These are phyloP conservation scores for Peromyscus californicus DNA, from an alignment of 2,113 vertebrate genomes.

Conservation along the genomic window DNA sequence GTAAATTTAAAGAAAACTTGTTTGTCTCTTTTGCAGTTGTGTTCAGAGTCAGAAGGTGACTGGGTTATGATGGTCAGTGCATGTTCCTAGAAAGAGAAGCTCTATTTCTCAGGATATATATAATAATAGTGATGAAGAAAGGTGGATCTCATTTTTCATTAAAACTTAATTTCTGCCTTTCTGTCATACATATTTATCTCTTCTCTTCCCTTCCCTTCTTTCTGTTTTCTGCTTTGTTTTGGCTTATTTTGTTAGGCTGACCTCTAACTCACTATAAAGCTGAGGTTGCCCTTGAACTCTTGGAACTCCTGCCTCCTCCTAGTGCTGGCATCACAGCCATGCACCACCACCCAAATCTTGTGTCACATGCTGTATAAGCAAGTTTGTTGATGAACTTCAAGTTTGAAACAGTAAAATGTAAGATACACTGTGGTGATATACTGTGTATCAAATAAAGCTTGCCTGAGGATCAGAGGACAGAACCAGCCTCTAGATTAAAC, in stretches of 20 bases:
- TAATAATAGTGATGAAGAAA: not conserved
- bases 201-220: not conserved
- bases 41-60: not conserved
- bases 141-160: not conserved
- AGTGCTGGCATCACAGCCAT: not conserved
- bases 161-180: not conserved
- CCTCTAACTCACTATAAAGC: not conserved
- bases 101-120: not conserved
- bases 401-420: not conserved
- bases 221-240: not conserved
- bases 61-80: not conserved
- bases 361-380: not conserved
- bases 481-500: too few relatives aligned
- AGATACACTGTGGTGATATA: too few relatives aligned
- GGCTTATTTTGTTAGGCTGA: not conserved
- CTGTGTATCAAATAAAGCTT: too few relatives aligned
- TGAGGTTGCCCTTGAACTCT: not conserved
- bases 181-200: not conserved
- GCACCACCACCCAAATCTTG: too few relatives aligned
- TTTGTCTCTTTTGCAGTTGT: not conserved
- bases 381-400: not conserved
- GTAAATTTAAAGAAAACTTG: not conserved
- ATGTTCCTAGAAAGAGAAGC: not conserved
- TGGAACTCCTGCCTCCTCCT: not conserved
- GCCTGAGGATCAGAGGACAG: too few relatives aligned